phyloP scores from a whole-genome alignment of 2,888 invertebrate genomes.

The Metacarcinus magister region DNA sequence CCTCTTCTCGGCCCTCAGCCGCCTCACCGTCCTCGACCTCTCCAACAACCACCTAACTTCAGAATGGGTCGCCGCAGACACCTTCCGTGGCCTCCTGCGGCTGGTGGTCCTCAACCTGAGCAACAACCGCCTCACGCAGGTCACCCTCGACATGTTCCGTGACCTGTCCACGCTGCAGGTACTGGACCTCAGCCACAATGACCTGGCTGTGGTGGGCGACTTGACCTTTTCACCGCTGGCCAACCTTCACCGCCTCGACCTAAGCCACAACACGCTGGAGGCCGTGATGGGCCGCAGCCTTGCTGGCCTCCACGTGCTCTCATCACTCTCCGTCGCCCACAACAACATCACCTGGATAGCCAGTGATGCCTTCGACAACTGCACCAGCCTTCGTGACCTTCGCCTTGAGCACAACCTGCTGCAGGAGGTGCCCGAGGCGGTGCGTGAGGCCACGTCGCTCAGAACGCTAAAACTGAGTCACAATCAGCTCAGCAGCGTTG shows the following conservation, averaged over 20 bases:
- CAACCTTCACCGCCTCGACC: slow-evolving; percentile 94
- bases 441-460: slow-evolving; percentile 93
- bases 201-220: slow-evolving; percentile 92
- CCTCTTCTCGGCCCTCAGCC: slow-evolving; percentile 93
- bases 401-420: slow-evolving; percentile 95
- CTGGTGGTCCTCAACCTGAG: slow-evolving; percentile 94
- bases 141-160: slow-evolving; percentile 93
- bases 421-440: slow-evolving; percentile 91
- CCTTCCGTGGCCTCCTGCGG: slow-evolving; percentile 94
- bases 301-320: slow-evolving; percentile 94
- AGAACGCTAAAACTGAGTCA: slow-evolving; percentile 95
- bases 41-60: slow-evolving; percentile 94
- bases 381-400: slow-evolving; percentile 94
- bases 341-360: slow-evolving; percentile 93
- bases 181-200: slow-evolving; percentile 93
- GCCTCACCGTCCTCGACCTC: slow-evolving; percentile 92
- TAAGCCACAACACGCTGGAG: slow-evolving; percentile 93
- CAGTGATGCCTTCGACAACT: slow-evolving; percentile 94
- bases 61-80: slow-evolving; percentile 92
- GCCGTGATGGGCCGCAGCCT: slow-evolving; percentile 93
- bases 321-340: slow-evolving; percentile 93
- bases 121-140: slow-evolving; percentile 91
- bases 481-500: slow-evolving; percentile 92
- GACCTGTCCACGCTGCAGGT: slow-evolving; percentile 94
- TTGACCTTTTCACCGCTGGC: slow-evolving; percentile 96